These are phyloP conservation scores for Metallyticus violacea DNA, from an alignment of 2,888 invertebrate genomes.

Conservation along the genomic window DNA sequence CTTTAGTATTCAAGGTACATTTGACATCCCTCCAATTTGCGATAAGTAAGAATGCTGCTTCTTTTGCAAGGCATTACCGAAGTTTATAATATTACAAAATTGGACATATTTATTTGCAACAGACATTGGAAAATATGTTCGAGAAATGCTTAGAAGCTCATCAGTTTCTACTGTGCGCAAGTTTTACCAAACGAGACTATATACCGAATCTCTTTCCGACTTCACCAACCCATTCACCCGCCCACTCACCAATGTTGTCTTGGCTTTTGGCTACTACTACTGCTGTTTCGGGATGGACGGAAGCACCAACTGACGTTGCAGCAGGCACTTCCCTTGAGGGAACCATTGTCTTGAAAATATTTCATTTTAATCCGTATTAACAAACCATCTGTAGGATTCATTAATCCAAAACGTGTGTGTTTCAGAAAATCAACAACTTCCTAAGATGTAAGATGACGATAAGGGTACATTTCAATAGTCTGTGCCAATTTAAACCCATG, in stretches of 20 bases:
- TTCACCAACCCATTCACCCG: conserved; percentile 1
- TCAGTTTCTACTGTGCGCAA: neutral
- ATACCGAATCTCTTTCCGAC: neutral
- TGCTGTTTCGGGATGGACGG: conserved; percentile 7
- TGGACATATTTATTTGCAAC: neutral
- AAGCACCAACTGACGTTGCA: conserved; percentile 18
- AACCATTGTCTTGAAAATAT: neutral
- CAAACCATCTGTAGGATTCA: conserved; percentile 14
- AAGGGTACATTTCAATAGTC: no score
- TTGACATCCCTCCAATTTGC: neutral
- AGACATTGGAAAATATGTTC: neutral
- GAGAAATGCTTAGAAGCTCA: neutral
- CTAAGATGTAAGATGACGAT: neutral
- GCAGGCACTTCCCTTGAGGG: neutral
- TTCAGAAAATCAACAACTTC: neutral
- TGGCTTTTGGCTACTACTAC: conserved; percentile 18
- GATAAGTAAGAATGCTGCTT: neutral
- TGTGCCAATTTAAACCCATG: neutral
- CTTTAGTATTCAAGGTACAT: neutral
- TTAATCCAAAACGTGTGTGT: neutral
- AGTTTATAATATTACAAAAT: neutral
- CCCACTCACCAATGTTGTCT: neutral
- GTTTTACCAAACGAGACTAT: neutral
- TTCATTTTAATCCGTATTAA: conserved; percentile 1
- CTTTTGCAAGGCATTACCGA: neutral